Evolutionary conservation across 2,888 invertebrate genomes (phyloP).

Genomic region (Drosophila paramelanica): DNA sequence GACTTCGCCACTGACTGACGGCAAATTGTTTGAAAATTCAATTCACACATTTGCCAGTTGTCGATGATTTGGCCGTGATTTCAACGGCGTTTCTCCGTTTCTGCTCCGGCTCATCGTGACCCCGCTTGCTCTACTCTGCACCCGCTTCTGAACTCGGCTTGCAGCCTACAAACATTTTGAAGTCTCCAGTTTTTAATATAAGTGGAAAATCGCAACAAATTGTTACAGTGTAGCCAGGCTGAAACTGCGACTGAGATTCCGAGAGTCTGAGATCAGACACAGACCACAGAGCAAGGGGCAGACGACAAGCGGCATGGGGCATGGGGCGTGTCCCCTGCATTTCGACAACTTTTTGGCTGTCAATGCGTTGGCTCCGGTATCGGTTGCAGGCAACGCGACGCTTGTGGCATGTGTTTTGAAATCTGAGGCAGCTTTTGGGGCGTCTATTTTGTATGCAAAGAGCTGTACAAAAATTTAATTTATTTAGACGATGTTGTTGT

Average conservation of each 20-base stretch:
- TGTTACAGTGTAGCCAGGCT: conserved; percentile 67
- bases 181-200: conserved; percentile 61
- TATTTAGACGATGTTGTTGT: conserved; percentile 58
- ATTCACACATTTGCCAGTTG: conserved; percentile 82
- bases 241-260: conserved; percentile 24
- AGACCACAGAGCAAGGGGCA: background rate
- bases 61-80: conserved; percentile 82
- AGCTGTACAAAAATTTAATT: conserved; percentile 75
- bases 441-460: conserved; percentile 76
- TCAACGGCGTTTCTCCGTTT: conserved; percentile 56
- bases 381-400: conserved; percentile 58
- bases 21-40: conserved; percentile 82
- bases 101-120: conserved; percentile 56
- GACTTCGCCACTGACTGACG: conserved; percentile 53
- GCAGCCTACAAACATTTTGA: conserved; percentile 9
- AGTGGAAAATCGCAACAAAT: conserved; percentile 81
- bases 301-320: background rate
- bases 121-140: background rate
- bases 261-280: conserved; percentile 27
- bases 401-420: conserved; percentile 61
- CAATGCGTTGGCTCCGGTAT: conserved; percentile 58
- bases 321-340: conserved; percentile 51
- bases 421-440: conserved; percentile 48
- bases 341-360: conserved; percentile 37
- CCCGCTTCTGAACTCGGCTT: no score